phyloP scores from a whole-genome alignment of 2,888 invertebrate species.

The Petrophora chlorosata region DNA sequence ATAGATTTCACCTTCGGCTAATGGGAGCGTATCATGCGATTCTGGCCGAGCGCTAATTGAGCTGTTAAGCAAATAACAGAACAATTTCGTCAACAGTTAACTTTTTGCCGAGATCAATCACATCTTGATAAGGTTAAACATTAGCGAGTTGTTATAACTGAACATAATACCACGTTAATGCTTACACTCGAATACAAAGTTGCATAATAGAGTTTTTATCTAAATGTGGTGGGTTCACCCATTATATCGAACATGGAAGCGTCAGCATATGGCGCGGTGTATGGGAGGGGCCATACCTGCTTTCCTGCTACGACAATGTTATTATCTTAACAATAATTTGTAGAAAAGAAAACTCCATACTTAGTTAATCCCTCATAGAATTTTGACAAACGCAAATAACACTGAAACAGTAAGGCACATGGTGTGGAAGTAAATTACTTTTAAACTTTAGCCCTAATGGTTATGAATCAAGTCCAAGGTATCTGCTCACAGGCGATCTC shows the following conservation, averaged over 20 bases:
- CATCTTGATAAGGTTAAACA: slow-evolving; percentile 25
- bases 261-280: slow-evolving; percentile 50
- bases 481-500: slow-evolving; percentile 25
- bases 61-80: slow-evolving; percentile 43
- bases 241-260: slow-evolving; percentile 48
- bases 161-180: slow-evolving; percentile 14
- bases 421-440: slow-evolving; percentile 23
- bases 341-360: background rate
- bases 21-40: slow-evolving; percentile 57
- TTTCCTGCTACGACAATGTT: slow-evolving; percentile 40
- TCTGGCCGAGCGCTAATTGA: slow-evolving; percentile 49
- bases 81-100: slow-evolving; percentile 34
- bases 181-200: slow-evolving; percentile 17
- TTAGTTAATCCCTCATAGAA: slow-evolving; percentile 3
- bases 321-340: slow-evolving; percentile 14
- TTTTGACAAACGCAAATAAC: slow-evolving; percentile 5
- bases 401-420: slow-evolving; percentile 1
- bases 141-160: slow-evolving; percentile 33
- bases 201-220: slow-evolving; percentile 15
- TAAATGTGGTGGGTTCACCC: slow-evolving; percentile 52
- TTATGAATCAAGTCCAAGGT: slow-evolving; percentile 29
- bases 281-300: slow-evolving; percentile 47
- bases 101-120: slow-evolving; percentile 36
- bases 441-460: slow-evolving; percentile 24
- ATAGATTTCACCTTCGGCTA: slow-evolving; percentile 65